phyloP scores from a whole-genome alignment of 2,113 vertebrate species.

The Rutilus rutilus region DNA sequence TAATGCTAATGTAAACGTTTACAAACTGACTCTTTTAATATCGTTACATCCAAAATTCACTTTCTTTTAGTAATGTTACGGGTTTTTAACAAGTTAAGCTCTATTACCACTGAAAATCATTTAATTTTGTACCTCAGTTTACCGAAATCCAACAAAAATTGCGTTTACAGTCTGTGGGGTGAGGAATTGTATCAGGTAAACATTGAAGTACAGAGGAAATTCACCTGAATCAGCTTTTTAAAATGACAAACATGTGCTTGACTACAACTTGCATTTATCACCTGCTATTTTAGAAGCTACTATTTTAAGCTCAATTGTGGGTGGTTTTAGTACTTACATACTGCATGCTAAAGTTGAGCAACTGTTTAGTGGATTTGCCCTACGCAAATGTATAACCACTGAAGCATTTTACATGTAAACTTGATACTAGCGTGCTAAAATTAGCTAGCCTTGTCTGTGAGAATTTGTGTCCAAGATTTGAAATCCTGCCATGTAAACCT shows the following conservation, averaged over 20 bases:
- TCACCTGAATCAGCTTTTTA: not conserved
- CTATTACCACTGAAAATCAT: not conserved
- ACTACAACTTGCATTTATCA: no score
- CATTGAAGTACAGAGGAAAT: not conserved
- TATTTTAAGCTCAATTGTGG: not conserved
- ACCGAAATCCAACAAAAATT: not conserved
- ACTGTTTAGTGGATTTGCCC: not conserved
- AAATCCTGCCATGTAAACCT: no score
- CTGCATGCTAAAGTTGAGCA: not conserved
- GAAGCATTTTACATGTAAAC: no score
- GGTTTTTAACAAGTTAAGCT: not conserved
- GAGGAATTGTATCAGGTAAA: not conserved
- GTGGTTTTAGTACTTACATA: not conserved
- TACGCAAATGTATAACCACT: no score
- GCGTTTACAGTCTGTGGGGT: not conserved
- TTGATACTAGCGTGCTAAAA: no score
- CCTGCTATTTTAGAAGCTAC: not conserved
- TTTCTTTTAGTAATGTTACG: not conserved
- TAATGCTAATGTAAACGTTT: not conserved
- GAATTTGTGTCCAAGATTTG: no score
- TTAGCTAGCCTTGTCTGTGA: no score
- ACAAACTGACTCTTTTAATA: constrained; percentile 14
- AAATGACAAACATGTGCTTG: not conserved
- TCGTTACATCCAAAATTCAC: not conserved
- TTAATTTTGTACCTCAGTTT: not conserved